A percentile compares a stretch with the other conserved stretches of the same genome.
These are phyloP conservation scores for Myocastor coypus DNA, from an alignment of 2,113 vertebrate species.

Conservation along the genomic window DNA sequence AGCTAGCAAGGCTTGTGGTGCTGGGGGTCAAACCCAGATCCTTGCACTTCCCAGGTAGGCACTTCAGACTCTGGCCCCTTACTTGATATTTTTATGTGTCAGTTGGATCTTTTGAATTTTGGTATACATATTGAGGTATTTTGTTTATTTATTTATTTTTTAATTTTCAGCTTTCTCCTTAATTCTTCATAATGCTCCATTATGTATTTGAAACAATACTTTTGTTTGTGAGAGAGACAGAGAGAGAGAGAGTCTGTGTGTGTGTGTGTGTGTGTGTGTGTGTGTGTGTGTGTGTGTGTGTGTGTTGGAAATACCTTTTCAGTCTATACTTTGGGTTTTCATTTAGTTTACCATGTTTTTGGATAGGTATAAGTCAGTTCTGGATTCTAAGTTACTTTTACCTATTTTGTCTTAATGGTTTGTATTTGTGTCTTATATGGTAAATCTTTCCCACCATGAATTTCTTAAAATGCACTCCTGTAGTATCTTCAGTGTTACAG, in stretches of 20 bases:
- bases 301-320: background rate
- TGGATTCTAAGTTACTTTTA: background rate
- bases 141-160: background rate
- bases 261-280: background rate
- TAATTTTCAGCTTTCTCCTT: background rate
- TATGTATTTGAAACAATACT: background rate
- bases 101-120: background rate
- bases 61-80: background rate
- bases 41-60: too few species aligned
- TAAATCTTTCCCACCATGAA: background rate
- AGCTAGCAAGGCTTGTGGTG: too few species aligned
- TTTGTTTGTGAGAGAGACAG: background rate
- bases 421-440: background rate
- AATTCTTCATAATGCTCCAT: background rate
- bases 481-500: background rate
- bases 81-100: background rate
- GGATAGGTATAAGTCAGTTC: background rate
- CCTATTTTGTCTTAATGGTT: background rate
- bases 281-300: background rate
- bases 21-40: too few species aligned
- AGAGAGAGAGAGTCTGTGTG: too few species aligned
- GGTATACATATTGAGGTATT: background rate
- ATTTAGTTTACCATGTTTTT: background rate
- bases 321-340: background rate
- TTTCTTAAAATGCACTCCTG: background rate